A percentile compares a stretch with the other conserved stretches of the same genome.
phyloP scores from a whole-genome alignment of 2,888 invertebrate genomes.

The Microdon myrmicae region DNA sequence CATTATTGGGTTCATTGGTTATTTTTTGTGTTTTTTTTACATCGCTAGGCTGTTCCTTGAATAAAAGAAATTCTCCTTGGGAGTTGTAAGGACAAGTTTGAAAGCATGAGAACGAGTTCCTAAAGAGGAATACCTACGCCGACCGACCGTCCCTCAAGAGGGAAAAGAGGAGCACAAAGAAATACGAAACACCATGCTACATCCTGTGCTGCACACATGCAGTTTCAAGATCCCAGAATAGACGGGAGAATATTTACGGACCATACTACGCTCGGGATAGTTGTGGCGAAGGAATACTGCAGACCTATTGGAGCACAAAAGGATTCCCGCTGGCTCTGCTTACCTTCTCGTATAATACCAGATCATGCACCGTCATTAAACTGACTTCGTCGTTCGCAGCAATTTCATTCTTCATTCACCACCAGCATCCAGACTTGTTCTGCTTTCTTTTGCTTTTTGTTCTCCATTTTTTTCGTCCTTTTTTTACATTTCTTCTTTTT shows the following conservation, averaged over 20 bases:
- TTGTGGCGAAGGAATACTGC: conserved; percentile 34
- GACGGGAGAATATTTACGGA: conserved; percentile 35
- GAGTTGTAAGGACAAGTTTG: conserved; percentile 17
- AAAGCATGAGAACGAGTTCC: conserved; percentile 20
- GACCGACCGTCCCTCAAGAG: no score
- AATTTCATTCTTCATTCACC: conserved; percentile 8
- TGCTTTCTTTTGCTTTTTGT: conserved; percentile 6
- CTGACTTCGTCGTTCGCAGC: conserved; percentile 27
- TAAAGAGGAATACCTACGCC: conserved; percentile 27
- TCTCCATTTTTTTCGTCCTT: no score
- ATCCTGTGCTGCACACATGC: conserved; percentile 53
- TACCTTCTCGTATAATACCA: conserved; percentile 44
- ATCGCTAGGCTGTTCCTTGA: conserved; percentile 5
- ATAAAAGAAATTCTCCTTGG: conserved; percentile 39
- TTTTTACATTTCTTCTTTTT: conserved; percentile 21
- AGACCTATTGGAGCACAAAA: conserved; percentile 50
- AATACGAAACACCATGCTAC: conserved; percentile 26
- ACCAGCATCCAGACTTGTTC: conserved; percentile 9
- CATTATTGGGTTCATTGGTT: conserved; percentile 17
- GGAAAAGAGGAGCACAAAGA: conserved; percentile 11
- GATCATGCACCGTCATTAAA: conserved; percentile 52
- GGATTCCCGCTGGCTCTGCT: conserved; percentile 51
- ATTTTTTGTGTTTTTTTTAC: conserved; percentile 14
- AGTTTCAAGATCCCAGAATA: conserved; percentile 36
- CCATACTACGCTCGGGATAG: conserved; percentile 37